Evolutionary conservation across 2,797 vertebrate genomes (phyloP).

Genomic region (Cossypha niveicapilla): DNA sequence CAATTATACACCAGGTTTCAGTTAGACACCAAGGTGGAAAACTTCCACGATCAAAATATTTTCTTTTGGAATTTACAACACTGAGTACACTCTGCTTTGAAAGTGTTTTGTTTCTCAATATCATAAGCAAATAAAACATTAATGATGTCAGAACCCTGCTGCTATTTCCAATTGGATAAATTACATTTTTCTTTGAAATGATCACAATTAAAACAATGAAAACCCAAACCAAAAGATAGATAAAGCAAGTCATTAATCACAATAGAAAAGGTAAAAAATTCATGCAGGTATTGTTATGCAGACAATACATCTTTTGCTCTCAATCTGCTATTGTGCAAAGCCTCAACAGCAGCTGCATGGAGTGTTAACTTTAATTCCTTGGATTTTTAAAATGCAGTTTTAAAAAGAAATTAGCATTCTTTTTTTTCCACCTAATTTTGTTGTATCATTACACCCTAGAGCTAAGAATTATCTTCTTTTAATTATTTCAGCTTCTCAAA

Average conservation of each 20-base stretch:
- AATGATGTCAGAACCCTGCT: background rate
- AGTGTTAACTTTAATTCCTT: background rate
- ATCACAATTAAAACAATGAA: background rate
- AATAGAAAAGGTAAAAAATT: background rate
- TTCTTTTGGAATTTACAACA: background rate
- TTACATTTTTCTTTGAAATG: background rate
- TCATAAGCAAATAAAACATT: background rate
- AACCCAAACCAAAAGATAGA: background rate
- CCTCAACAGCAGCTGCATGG: background rate
- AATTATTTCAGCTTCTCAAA: slow-evolving; percentile 1
- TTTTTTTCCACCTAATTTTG: background rate
- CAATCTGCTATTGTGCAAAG: background rate
- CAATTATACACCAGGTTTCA: background rate
- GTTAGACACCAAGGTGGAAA: background rate
- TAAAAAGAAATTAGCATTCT: background rate
- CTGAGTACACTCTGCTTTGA: background rate
- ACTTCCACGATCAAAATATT: background rate
- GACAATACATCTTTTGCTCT: background rate
- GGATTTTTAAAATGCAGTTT: background rate
- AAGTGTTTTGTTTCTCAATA: background rate
- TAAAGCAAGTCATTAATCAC: background rate
- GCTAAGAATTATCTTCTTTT: background rate
- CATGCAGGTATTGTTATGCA: background rate
- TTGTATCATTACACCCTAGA: background rate
- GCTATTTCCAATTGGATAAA: background rate